phyloP scores from a whole-genome alignment of 1,140 invertebrate genomes.

The Dysdera silvatica region DNA sequence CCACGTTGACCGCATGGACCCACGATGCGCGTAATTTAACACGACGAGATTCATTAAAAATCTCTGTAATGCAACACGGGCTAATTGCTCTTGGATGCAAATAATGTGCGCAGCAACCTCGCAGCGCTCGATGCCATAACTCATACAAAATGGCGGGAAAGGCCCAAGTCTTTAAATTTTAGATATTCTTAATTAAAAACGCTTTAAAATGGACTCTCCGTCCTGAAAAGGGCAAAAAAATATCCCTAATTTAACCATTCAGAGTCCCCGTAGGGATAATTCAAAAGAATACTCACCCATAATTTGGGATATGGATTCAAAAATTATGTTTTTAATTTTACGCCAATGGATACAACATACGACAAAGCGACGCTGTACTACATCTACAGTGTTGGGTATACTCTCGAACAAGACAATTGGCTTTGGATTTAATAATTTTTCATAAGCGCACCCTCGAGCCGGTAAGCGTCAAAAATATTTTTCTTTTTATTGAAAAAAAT shows the following conservation, averaged over 20 bases:
- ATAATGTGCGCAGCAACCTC: constrained; percentile 28
- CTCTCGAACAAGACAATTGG: constrained; percentile 28
- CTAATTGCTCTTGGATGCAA: constrained; percentile 28
- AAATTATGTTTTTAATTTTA: constrained; percentile 31
- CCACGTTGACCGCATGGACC: no score
- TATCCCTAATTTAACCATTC: no score
- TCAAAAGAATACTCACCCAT: constrained; percentile 24
- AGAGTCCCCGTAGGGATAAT: no score
- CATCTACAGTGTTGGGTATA: constrained; percentile 30
- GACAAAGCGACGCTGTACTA: constrained; percentile 31
- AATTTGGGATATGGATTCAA: constrained; percentile 25
- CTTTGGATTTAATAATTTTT: constrained; percentile 22
- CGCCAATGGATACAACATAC: constrained; percentile 26
- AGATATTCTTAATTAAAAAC: constrained; percentile 24
- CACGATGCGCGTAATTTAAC: no score
- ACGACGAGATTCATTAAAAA: no score
- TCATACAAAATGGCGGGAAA: constrained; percentile 32
- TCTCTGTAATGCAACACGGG: no score
- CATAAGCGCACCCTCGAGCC: constrained; percentile 23
- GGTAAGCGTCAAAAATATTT: no score
- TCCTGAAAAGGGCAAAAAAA: no score
- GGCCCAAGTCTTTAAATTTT: constrained; percentile 29
- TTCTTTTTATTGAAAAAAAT: constrained; percentile 3
- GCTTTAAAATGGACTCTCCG: no score
- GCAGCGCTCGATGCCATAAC: constrained; percentile 27